Evolutionary conservation across 1,140 invertebrate species (phyloP), one percentile per base, ranked within the genome.

Genomic region (Carcinoscorpius rotundicauda): DNA sequence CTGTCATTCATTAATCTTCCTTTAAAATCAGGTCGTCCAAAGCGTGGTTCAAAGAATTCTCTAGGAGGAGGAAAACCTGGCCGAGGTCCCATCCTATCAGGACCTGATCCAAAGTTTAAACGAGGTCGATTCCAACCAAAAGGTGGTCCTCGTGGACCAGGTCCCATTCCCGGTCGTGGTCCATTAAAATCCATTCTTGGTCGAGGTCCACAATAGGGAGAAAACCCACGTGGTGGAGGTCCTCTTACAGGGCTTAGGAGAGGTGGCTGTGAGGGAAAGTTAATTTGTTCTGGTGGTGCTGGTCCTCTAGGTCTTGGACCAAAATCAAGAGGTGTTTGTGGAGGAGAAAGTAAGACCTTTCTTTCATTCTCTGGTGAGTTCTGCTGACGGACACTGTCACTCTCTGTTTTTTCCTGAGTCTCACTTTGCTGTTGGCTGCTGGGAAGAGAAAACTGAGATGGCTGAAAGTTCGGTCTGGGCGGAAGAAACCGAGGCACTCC

Each of bases 161-260:
- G 66, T 4, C 66, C 5, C 8, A 67, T 57, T 5, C 66, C 63
- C 0, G 66, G 66, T 11, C 62, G 66, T 4, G 66, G 66, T 8
- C 64, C 61, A 53, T 58, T 64, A 48, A 64, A 67, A 5, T 56
- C 60, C 11, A 61, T 55, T 64, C 52, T 61, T 3, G 65, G 65
- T 9, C 62, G 66, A 52, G 66, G 66, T 29, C 29, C 58, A 67
- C 51, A 63, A 63, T 49, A 67, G 58, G 8, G 53, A 49, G 66
- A 60, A 11, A 60, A 10, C 9, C n/a, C 59, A 55, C 6, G 66
- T 9, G n/a, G 66, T 50, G 62, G 60, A 8, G 66, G 66, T 6
- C 9, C 9, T 4, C 56, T 10, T 29, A 57, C 48, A 29, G n/a
- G 56, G 10, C n/a, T 57, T 10, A 11, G 56, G 1, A 4, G 56